These are phyloP conservation scores for Ennomos quercinarius DNA, from an alignment of 2,888 invertebrate species.

Conservation along the genomic window DNA sequence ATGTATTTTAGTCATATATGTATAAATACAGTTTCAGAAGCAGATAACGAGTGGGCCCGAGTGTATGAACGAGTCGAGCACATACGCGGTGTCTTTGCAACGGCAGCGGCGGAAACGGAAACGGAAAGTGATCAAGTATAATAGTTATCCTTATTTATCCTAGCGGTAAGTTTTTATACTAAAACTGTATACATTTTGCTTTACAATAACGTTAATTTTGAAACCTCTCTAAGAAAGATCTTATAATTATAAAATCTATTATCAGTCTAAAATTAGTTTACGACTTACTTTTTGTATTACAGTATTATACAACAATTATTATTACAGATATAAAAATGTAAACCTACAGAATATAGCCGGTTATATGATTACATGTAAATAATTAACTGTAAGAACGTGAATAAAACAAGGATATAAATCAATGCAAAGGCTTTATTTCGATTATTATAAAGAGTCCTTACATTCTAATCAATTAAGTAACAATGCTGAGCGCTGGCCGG, in stretches of 20 bases:
- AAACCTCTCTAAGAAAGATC: no score
- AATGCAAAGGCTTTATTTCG: slow-evolving; percentile 82
- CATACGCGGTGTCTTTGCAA: slow-evolving; percentile 43
- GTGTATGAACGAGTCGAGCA: slow-evolving; percentile 37
- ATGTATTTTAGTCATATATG: neutral
- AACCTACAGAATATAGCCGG: no score
- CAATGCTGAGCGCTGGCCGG: slow-evolving; percentile 76
- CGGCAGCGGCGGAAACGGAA: slow-evolving; percentile 43
- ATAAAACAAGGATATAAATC: slow-evolving; percentile 67
- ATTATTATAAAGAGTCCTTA: slow-evolving; percentile 79
- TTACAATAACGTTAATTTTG: no score
- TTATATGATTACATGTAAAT: slow-evolving; percentile 18
- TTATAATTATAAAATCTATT: no score
- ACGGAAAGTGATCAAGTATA: slow-evolving; percentile 28
- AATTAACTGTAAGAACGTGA: slow-evolving; percentile 36
- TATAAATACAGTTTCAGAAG: slow-evolving; percentile 12
- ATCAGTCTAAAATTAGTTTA: no score
- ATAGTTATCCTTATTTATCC: slow-evolving; percentile 53
- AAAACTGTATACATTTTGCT: no score
- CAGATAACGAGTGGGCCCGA: slow-evolving; percentile 29
- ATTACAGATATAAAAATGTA: no score
- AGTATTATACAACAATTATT: no score
- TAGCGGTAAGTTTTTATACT: slow-evolving; percentile 33
- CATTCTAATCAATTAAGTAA: slow-evolving; percentile 79
- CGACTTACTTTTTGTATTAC: no score